phyloP scores from a whole-genome alignment of 2,888 invertebrate species.

The Andrena trimmerana region DNA sequence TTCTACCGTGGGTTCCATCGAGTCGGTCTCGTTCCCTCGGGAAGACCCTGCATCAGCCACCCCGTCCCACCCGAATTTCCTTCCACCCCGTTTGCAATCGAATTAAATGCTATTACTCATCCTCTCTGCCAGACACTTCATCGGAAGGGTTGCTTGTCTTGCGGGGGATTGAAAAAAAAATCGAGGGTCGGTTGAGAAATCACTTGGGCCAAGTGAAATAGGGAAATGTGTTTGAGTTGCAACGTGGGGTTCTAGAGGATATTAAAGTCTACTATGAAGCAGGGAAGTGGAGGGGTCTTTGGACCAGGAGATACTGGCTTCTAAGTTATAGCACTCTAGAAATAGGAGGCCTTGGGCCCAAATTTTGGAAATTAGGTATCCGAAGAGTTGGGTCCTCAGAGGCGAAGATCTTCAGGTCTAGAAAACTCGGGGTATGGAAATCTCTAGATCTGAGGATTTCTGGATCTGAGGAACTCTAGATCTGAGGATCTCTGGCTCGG shows the following conservation, averaged over 20 bases:
- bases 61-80: not conserved
- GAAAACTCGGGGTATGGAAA: not conserved
- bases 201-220: not conserved
- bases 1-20: not conserved
- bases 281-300: too few species aligned
- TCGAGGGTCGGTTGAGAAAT: not conserved
- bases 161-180: not conserved
- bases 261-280: too few species aligned
- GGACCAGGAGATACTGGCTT: too few species aligned
- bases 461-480: too few species aligned
- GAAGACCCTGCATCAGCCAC: not conserved
- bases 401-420: not conserved
- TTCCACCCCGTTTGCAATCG: not conserved
- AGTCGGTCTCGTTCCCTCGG: conserved; percentile 18
- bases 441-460: not conserved
- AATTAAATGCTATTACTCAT: conserved; percentile 4
- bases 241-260: too few species aligned
- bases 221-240: too few species aligned
- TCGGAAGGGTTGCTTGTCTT: not conserved
- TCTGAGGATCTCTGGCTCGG: too few species aligned
- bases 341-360: too few species aligned
- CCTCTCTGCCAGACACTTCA: not conserved
- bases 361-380: too few species aligned
- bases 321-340: too few species aligned
- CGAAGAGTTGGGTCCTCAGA: not conserved